Percentiles rank a stretch among this genome's conserved stretches.
Conservation (phyloP, 1,140 invertebrate species). For the Drosophila varians region DNA sequence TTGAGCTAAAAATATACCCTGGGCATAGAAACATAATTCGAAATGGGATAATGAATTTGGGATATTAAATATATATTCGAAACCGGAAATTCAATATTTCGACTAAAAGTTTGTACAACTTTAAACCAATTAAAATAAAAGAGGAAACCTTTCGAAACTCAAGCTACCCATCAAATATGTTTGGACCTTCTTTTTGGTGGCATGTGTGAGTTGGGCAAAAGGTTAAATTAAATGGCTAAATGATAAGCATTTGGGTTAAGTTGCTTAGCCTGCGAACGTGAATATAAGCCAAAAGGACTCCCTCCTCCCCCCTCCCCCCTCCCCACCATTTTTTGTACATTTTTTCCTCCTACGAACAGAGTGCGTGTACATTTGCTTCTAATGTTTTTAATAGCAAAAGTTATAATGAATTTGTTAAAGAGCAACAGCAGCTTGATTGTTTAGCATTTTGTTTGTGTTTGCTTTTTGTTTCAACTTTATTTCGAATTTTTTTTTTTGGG, state of each 20-base stretch:
- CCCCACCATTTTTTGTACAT: too few species aligned
- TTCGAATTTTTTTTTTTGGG: slow-evolving; percentile 15
- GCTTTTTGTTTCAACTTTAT: slow-evolving; percentile 10
- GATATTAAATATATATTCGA: background rate
- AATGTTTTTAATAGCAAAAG: slow-evolving; percentile 82
- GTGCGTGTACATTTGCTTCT: slow-evolving; percentile 67
- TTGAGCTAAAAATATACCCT: background rate
- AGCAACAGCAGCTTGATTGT: slow-evolving; percentile 61
- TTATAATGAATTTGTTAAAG: slow-evolving; percentile 81
- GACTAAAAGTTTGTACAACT: background rate
- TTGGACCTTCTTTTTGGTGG: slow-evolving; percentile 18
- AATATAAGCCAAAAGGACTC: slow-evolving; percentile 31
- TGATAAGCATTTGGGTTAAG: slow-evolving; percentile 82
- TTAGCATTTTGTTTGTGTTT: slow-evolving; percentile 39
- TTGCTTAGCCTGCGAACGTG: slow-evolving; percentile 47
- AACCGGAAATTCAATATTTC: background rate
- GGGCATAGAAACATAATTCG: background rate
- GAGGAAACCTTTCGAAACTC: background rate
- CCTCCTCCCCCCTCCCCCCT: too few species aligned
- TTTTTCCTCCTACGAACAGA: background rate
- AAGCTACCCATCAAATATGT: background rate
- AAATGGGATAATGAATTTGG: background rate
- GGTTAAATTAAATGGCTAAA: slow-evolving; percentile 82
- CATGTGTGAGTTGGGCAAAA: slow-evolving; percentile 58
- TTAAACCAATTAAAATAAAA: background rate